Evolutionary conservation across 2,888 invertebrate genomes (phyloP).

Genomic region (Macaria liturata): DNA sequence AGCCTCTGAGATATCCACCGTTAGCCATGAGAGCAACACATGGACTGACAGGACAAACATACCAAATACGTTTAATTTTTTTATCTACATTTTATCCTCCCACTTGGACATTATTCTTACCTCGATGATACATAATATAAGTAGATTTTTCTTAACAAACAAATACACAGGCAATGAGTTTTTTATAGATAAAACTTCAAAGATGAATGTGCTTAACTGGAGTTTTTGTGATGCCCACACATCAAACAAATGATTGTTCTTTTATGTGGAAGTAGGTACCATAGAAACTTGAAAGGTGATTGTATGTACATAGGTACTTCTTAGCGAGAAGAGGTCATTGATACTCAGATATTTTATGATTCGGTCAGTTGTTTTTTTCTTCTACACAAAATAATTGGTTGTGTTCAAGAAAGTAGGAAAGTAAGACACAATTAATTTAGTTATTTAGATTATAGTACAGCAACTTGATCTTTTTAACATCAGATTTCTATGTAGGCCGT

Average conservation of each 20-base stretch:
- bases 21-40: constrained; percentile 3
- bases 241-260: constrained; percentile 4
- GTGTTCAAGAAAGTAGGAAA: too few relatives aligned
- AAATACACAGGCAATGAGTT: constrained; percentile 5
- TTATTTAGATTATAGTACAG: too few relatives aligned
- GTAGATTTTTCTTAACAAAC: constrained; percentile 7
- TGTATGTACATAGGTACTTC: too few relatives aligned
- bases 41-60: constrained; percentile 3
- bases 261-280: neutral
- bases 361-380: too few relatives aligned
- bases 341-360: too few relatives aligned
- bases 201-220: constrained; percentile 8
- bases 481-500: too few relatives aligned
- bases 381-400: too few relatives aligned
- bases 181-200: constrained; percentile 5
- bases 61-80: neutral
- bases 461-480: too few relatives aligned
- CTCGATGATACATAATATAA: constrained; percentile 2
- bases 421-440: too few relatives aligned
- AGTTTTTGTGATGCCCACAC: constrained; percentile 19
- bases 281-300: neutral
- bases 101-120: constrained; percentile 6
- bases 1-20: neutral
- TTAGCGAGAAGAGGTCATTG: too few relatives aligned
- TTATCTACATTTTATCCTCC: constrained; percentile 3